Evolutionary conservation across 1,140 invertebrate genomes (phyloP).

Genomic region (Melanaphis sacchari): DNA sequence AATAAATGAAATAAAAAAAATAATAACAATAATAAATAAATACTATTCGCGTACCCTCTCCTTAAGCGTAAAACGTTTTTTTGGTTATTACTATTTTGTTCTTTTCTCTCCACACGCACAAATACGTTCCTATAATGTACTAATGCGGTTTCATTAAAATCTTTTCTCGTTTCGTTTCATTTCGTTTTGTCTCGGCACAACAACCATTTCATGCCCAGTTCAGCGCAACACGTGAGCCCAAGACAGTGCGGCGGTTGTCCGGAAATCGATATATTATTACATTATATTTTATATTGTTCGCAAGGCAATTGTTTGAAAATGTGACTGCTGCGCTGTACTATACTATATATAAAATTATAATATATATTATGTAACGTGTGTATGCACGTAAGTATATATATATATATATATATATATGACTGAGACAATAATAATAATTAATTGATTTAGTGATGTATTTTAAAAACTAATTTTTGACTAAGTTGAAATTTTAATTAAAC

Average conservation of each 20-base stretch:
- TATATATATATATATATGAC: background rate
- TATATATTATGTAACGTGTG: background rate
- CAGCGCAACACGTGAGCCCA: background rate
- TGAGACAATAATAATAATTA: background rate
- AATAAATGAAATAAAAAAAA: constrained; percentile 13
- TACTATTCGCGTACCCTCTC: background rate
- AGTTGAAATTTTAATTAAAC: constrained; percentile 15
- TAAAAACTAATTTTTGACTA: background rate
- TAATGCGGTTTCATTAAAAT: background rate
- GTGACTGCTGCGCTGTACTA: constrained; percentile 3
- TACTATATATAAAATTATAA: background rate
- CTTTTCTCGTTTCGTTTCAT: background rate
- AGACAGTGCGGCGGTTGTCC: background rate
- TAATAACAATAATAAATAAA: background rate
- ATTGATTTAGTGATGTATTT: background rate
- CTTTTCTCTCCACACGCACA: background rate
- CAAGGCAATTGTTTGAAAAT: background rate
- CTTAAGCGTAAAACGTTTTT: background rate
- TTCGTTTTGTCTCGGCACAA: background rate
- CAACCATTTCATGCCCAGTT: background rate
- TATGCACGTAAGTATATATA: background rate
- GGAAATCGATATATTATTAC: constrained; percentile 14
- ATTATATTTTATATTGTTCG: background rate
- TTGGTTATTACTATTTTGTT: background rate
- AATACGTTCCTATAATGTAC: background rate